Base-by-base conservation (phyloP, 2,888 invertebrate genomes). In the Coelinius sp. region DNA sequence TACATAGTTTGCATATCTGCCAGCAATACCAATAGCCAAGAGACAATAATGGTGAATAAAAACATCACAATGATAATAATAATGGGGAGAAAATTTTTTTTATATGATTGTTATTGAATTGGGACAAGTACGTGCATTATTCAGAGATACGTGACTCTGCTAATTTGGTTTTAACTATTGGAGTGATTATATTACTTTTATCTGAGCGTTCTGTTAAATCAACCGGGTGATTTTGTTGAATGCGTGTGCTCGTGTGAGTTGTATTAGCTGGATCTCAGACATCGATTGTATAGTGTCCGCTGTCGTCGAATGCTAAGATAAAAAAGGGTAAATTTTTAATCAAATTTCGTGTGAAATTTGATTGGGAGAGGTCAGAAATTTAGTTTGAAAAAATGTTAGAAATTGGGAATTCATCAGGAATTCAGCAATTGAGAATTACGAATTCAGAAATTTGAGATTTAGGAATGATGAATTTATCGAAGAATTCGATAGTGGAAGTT, bases 131-230 rank as follows among this genome's bases (percentile, higher is more conserved):
- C 27, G 12, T 56, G 56, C 17, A 27, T 14, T 27, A 56, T 8
- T n/a, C 31, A 27, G 2, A 31, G 56, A 17, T n/a, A 41, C 22
- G 24, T 22, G 22, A 22, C 24, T 24, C 10, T 72, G 76, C 77
- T 82, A 82, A 82, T 82, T 81, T 76, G 75, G 80, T 82, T 78
- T 82, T 76, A 82, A 76, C 79, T 81, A 81, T 77, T 82, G 76
- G 70, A 78, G 77, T 80, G 77, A 82, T 82, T 80, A 79, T 77
- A 77, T 73, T 76, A 72, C 75, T 59, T 52, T 24, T 2, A 52
- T 52, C 12, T 5, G 20, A 10, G 20, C 17, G 17, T 20, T 8
- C 12, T 49, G 49, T 49, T 49, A 8, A 49, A 49, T 22, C 49
- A 20, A 49, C 66, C 63, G 71, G 75, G 70, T 74, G 82, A 80